Percentiles rank a stretch among this genome's conserved stretches.
Evolutionary conservation across 2,888 invertebrate species (phyloP).

Genomic region (Heterodera filipjevi): DNA sequence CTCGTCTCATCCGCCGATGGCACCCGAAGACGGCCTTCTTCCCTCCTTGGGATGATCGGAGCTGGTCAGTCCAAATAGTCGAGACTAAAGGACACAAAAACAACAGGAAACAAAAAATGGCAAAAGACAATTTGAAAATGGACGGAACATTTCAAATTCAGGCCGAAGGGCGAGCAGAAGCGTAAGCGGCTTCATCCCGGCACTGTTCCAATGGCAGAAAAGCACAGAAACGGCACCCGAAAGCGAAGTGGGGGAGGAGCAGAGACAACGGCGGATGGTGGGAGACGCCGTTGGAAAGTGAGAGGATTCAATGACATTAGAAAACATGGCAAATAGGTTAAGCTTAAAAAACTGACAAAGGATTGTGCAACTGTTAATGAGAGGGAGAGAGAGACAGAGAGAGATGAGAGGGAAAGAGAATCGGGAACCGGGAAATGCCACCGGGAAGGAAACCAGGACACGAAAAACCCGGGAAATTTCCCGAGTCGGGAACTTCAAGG

Average conservation of each 20-base stretch:
- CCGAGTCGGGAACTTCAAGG: too few species aligned
- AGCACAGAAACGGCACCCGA: neutral
- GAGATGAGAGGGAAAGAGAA: too few species aligned
- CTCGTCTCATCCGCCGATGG: neutral
- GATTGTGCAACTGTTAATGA: neutral
- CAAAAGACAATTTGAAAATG: neutral
- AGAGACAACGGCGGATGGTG: slow-evolving; percentile 12
- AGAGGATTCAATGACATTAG: neutral
- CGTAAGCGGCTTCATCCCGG: slow-evolving; percentile 6
- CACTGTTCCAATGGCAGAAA: slow-evolving; percentile 8
- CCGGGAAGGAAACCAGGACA: too few species aligned
- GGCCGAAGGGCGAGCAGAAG: slow-evolving; percentile 1
- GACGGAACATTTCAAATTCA: neutral
- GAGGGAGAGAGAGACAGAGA: too few species aligned
- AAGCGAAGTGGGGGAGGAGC: neutral
- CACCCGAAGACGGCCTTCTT: slow-evolving; percentile 13
- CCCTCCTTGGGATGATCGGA: neutral
- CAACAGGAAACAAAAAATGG: too few species aligned
- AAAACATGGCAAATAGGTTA: too few species aligned
- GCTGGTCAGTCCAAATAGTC: neutral
- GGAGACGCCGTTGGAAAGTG: slow-evolving; percentile 14
- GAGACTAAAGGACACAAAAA: neutral
- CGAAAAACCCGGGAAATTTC: too few species aligned
- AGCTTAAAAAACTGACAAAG: too few species aligned
- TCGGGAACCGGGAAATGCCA: too few species aligned